These are phyloP conservation scores for Corticium candelabrum DNA, from an alignment of 37 sponge, comb jelly and placozoan genomes.

Conservation along the genomic window DNA sequence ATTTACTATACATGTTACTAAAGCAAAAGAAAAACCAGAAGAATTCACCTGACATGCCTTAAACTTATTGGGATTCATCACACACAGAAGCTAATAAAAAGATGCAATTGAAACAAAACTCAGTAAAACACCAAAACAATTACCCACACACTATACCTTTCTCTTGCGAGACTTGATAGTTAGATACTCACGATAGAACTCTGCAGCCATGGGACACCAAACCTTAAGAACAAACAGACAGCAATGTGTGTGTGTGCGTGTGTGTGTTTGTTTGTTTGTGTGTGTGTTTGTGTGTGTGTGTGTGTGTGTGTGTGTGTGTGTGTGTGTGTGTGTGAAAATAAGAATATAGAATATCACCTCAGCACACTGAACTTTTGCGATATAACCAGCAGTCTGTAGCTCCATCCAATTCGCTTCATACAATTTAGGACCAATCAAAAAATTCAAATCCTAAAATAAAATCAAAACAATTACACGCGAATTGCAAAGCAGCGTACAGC, in stretches of 20 bases:
- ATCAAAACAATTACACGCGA: too few species aligned
- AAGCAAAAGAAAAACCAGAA: conserved; percentile 2
- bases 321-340: too few species aligned
- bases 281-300: too few species aligned
- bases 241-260: too few species aligned
- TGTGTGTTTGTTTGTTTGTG: too few species aligned
- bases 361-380: conserved; percentile 95
- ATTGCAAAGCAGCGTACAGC: neutral
- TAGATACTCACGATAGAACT: conserved; percentile 96
- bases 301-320: too few species aligned
- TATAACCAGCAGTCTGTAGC: conserved; percentile 81
- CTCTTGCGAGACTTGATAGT: conserved; percentile 65
- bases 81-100: conserved; percentile 79
- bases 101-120: neutral
- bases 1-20: neutral
- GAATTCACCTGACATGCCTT: conserved; percentile 71
- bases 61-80: conserved; percentile 98
- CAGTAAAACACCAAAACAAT: neutral
- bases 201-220: conserved; percentile 97
- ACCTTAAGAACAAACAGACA: conserved; percentile 28
- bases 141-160: conserved; percentile 37
- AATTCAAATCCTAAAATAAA: conserved; percentile 81
- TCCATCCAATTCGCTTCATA: conserved; percentile 99
- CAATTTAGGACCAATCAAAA: conserved; percentile 95
- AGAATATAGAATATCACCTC: too few species aligned